phyloP scores from a whole-genome alignment of 2,797 vertebrate genomes.

The Anabas testudineus region DNA sequence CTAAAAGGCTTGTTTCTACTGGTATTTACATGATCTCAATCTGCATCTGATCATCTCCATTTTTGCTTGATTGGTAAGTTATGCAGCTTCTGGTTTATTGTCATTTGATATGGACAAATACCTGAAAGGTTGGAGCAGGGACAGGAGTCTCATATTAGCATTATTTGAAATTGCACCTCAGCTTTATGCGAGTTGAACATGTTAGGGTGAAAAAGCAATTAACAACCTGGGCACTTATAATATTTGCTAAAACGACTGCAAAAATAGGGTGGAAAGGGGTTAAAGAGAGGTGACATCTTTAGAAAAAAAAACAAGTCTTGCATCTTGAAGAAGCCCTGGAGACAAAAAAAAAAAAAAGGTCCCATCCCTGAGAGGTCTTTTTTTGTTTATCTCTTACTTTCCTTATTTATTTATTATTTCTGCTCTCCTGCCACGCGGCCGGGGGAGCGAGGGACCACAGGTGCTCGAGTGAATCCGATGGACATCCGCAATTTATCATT shows the following conservation, averaged over 20 bases:
- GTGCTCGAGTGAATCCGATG: slow-evolving; percentile 81
- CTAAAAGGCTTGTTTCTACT: neutral
- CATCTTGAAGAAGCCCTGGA: slow-evolving; percentile 6
- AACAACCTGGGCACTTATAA: neutral
- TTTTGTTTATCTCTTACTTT: slow-evolving; percentile 56
- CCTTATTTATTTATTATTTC: slow-evolving; percentile 60
- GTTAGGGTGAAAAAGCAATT: too few relatives aligned
- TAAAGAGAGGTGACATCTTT: neutral
- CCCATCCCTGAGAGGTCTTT: slow-evolving; percentile 32
- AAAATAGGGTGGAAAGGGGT: neutral
- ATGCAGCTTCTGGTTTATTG: too few relatives aligned
- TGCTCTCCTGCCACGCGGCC: slow-evolving; percentile 55
- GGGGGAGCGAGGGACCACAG: slow-evolving; percentile 77
- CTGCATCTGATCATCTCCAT: slow-evolving; percentile 11
- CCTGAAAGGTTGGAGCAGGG: too few relatives aligned
- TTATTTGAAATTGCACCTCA: too few relatives aligned
- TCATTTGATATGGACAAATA: too few relatives aligned
- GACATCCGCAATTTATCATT: slow-evolving; percentile 90
- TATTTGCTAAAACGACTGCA: neutral
- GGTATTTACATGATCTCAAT: slow-evolving; percentile 21
- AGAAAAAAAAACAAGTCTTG: neutral
- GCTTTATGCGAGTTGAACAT: too few relatives aligned
- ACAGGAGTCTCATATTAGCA: too few relatives aligned
- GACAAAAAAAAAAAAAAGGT: neutral
- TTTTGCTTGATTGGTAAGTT: too few relatives aligned